A percentile compares a stretch with the other conserved stretches of the same genome.
These are phyloP conservation scores for Tetheella fluctuosa DNA, from an alignment of 2,888 invertebrate species.

Conservation along the genomic window DNA sequence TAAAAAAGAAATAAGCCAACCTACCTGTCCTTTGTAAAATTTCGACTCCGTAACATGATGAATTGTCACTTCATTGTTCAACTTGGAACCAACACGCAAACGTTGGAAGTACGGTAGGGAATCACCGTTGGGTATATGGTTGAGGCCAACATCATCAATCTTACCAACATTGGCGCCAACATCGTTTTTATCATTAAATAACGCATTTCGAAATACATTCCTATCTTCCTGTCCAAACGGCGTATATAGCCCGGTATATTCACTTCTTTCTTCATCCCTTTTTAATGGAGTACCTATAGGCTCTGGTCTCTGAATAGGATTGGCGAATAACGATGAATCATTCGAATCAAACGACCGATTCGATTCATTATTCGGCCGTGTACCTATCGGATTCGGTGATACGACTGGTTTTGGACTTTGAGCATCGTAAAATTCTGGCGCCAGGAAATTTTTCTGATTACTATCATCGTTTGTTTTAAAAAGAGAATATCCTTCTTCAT, in stretches of 20 bases:
- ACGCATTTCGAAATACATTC: slow-evolving; percentile 69
- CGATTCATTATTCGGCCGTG: slow-evolving; percentile 52
- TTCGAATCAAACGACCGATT: slow-evolving; percentile 49
- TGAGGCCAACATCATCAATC: slow-evolving; percentile 40
- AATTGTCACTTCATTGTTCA: slow-evolving; percentile 76
- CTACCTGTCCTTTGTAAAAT: slow-evolving; percentile 73
- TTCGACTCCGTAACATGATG: slow-evolving; percentile 78
- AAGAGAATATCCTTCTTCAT: slow-evolving; percentile 76
- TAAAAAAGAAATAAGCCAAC: too few species aligned
- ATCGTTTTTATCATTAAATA: slow-evolving; percentile 67
- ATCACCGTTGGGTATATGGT: slow-evolving; percentile 62
- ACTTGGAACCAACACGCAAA: slow-evolving; percentile 68
- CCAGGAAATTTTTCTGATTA: slow-evolving; percentile 59
- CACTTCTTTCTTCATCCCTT: slow-evolving; percentile 26
- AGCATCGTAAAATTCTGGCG: slow-evolving; percentile 64
- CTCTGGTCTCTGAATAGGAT: slow-evolving; percentile 61
- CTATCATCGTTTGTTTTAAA: slow-evolving; percentile 68
- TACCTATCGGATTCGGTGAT: slow-evolving; percentile 76
- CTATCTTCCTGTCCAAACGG: slow-evolving; percentile 74
- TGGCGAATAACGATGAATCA: slow-evolving; percentile 64
- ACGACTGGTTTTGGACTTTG: slow-evolving; percentile 62
- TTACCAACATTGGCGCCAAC: slow-evolving; percentile 29
- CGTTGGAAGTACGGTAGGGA: slow-evolving; percentile 75
- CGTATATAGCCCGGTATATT: slow-evolving; percentile 56
- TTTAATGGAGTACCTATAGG: slow-evolving; percentile 60